Evolutionary conservation across 2,113 vertebrate genomes (phyloP), one percentile per base, ranked within the genome.

Genomic region (Paracanthobrama guichenoti): DNA sequence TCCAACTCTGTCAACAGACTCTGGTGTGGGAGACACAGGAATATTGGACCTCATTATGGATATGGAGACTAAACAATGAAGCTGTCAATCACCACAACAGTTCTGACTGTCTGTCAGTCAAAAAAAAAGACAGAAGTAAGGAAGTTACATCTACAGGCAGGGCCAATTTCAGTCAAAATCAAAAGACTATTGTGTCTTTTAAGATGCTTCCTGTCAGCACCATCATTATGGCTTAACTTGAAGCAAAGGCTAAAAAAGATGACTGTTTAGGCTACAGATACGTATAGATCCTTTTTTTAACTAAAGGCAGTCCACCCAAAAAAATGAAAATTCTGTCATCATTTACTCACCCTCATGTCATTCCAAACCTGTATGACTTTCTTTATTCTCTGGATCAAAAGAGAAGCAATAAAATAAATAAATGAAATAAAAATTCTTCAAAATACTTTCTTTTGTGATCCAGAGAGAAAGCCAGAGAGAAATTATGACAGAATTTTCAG

Each of bases 1-100:
- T 31, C 50, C 44, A 28, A 16, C 67, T 89, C 83, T 85, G 64
- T 90, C 89, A 91, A 88, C 86, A 88, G 31, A 50, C 42, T 28
- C 16, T 72, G 46, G 39, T 77, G 48, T 48, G 26, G n/a, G 24
- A 86, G 60, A 22, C 42, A 87, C 72, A 35, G 66, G 86, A 78
- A 79, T 48, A 87, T 86, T 53, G 80, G 26, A 84, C 67, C 16
- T 50, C 81, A 64, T 24, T 50, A 71, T 42, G 44, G 80, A 53
- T 59, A n/a, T n/a, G n/a, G 39, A 50, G 59, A 57, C 39, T 72
- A 74, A 89, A 72, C 81, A 76, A 72, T 66, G 78, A 81, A 84
- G 24, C 81, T 81, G 84, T 83, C 88, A 79, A 74, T 90, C 85
- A 90, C 62, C 8, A 16, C 12, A 57, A 77, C 22, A 59, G 10